These are phyloP conservation scores for Tolypeutes matacus DNA, from an alignment of 2,797 vertebrate species.

Conservation along the genomic window DNA sequence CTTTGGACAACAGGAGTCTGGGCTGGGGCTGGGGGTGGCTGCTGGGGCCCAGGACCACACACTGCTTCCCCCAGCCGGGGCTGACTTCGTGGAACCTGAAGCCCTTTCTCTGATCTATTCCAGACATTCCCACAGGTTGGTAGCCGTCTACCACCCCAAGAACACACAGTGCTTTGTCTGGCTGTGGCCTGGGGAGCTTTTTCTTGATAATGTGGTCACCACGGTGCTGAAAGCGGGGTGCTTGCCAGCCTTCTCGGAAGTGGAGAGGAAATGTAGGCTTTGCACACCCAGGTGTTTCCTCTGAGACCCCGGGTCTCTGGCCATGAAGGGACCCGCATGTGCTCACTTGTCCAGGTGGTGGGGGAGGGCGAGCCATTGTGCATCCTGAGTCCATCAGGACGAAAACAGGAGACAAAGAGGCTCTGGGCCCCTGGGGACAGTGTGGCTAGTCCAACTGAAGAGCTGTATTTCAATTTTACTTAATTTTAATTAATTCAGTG, in stretches of 20 bases:
- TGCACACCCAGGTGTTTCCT: not conserved
- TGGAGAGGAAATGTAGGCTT: not conserved
- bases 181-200: rapidly evolving
- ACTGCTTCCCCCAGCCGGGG: not conserved
- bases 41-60: not conserved
- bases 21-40: not conserved
- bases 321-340: not conserved
- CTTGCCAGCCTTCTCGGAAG: not conserved
- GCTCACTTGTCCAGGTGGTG: not conserved
- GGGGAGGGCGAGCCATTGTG: too few relatives aligned
- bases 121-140: not conserved
- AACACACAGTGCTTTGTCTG: constrained; percentile 40
- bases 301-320: not conserved
- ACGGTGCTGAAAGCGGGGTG: not conserved
- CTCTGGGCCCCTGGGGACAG: not conserved
- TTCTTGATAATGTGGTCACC: not conserved
- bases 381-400: not conserved
- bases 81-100: not conserved
- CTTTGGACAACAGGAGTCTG: not conserved
- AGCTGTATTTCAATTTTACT: not conserved
- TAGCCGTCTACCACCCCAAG: not conserved
- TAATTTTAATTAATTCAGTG: not conserved
- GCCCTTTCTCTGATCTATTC: not conserved
- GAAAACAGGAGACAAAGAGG: not conserved
- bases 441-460: not conserved